These are phyloP conservation scores for Dolichoris vasculosae DNA, from an alignment of 1,140 invertebrate genomes.

Conservation along the genomic window DNA sequence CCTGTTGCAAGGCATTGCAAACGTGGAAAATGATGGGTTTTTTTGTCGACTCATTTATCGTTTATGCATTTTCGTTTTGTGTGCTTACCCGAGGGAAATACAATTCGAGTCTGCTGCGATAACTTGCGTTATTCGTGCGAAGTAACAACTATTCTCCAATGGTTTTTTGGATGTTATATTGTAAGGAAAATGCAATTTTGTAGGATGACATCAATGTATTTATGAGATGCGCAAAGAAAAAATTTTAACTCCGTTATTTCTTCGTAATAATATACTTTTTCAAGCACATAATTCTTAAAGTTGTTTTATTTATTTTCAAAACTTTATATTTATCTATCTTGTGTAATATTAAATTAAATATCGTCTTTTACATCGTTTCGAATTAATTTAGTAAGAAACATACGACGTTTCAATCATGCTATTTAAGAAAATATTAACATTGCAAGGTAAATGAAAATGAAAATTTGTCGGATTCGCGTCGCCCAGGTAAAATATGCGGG, in stretches of 20 bases:
- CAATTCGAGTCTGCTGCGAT: background rate
- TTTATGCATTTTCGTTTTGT: background rate
- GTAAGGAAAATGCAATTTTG: background rate
- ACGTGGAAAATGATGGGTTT: background rate
- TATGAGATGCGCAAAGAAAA: background rate
- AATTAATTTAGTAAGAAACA: too few relatives aligned
- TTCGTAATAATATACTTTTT: background rate
- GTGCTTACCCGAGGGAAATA: constrained; percentile 24
- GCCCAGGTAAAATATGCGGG: too few relatives aligned
- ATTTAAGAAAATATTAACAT: too few relatives aligned
- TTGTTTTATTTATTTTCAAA: background rate
- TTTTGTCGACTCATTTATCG: constrained; percentile 6
- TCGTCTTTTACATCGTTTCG: background rate
- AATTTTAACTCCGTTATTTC: background rate
- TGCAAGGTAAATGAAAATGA: too few relatives aligned
- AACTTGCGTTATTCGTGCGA: background rate
- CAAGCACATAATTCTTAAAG: background rate
- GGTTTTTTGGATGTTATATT: background rate
- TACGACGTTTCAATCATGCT: too few relatives aligned
- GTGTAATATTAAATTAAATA: background rate
- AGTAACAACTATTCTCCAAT: constrained; percentile 15
- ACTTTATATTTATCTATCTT: background rate
- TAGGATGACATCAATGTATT: background rate
- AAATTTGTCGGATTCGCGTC: too few relatives aligned
- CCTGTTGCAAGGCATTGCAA: background rate